Evolutionary conservation across 2,797 vertebrate species (phyloP).

Genomic region (Falco rusticolus): DNA sequence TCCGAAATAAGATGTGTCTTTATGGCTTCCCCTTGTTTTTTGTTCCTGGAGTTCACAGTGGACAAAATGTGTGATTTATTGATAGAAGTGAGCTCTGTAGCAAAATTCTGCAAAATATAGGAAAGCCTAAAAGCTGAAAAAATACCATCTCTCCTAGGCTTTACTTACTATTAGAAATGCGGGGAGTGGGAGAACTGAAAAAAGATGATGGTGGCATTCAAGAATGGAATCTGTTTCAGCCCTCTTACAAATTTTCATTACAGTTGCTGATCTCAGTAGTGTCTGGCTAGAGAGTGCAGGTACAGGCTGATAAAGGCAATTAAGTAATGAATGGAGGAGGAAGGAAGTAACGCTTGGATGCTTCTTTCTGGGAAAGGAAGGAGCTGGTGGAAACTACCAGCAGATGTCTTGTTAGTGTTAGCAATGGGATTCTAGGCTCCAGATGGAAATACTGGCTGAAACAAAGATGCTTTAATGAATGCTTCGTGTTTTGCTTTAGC

Average conservation of each 20-base stretch:
- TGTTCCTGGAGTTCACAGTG: not conserved
- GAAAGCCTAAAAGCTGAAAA: not conserved
- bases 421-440: not conserved
- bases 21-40: not conserved
- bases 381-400: not conserved
- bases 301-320: not conserved
- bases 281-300: not conserved
- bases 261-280: not conserved
- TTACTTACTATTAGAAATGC: not conserved
- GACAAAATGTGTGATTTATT: slow-evolving; percentile 18
- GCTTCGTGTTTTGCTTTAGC: not conserved
- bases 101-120: not conserved
- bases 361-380: not conserved
- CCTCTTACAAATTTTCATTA: not conserved
- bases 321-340: not conserved
- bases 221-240: not conserved
- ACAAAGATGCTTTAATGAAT: not conserved
- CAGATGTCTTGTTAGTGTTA: not conserved
- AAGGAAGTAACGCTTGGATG: not conserved
- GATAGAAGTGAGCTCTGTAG: not conserved
- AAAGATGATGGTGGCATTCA: not conserved
- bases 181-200: not conserved
- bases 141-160: not conserved
- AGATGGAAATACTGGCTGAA: not conserved
- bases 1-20: not conserved